phyloP scores from a whole-genome alignment of 2,888 invertebrate species.

The Vesta saturnalis region DNA sequence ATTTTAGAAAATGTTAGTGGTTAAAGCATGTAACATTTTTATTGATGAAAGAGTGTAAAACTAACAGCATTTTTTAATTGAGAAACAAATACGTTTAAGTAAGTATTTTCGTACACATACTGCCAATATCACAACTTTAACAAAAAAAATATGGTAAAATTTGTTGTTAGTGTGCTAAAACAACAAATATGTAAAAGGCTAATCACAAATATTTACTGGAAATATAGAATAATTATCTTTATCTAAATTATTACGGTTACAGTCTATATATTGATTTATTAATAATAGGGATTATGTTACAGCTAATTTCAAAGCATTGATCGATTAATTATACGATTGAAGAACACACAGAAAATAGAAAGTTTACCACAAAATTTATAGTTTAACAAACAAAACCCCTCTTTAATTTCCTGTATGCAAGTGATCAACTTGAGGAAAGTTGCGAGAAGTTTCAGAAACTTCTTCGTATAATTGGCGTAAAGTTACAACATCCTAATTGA shows the following conservation, averaged over 20 bases:
- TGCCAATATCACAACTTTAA: too few species aligned
- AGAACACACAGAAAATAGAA: not conserved
- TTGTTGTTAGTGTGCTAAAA: too few species aligned
- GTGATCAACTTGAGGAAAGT: conserved; percentile 23
- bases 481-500: conserved; percentile 30
- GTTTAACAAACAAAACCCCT: conserved; percentile 14
- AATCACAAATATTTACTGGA: too few species aligned
- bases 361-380: not conserved
- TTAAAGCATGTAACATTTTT: not conserved
- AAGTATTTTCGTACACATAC: too few species aligned
- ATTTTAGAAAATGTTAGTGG: not conserved
- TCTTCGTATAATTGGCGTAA: conserved; percentile 30
- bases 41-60: not conserved
- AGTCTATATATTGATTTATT: not conserved
- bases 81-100: too few species aligned
- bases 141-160: too few species aligned
- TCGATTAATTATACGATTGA: too few species aligned
- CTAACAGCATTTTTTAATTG: too few species aligned
- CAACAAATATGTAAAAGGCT: too few species aligned
- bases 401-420: conserved; percentile 12
- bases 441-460: conserved; percentile 22
- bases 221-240: too few species aligned
- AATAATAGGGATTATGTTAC: not conserved
- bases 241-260: too few species aligned
- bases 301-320: not conserved